phyloP scores from a whole-genome alignment of 1,140 invertebrate species.

The Caenorhabditis remanei region DNA sequence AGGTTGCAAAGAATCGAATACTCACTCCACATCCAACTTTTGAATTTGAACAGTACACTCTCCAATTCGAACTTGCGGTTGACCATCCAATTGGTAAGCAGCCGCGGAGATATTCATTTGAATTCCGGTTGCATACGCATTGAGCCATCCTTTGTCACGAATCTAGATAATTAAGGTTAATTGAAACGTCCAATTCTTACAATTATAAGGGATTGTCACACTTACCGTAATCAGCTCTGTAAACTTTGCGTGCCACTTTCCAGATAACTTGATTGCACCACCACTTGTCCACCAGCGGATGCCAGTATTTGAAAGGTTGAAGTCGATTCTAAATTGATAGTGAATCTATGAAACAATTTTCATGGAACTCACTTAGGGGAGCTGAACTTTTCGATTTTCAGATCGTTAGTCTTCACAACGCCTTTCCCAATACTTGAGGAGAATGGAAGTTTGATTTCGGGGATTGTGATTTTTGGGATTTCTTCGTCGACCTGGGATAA shows the following conservation, averaged over 20 bases:
- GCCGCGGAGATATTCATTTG: conserved; percentile 65
- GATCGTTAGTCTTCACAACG: conserved; percentile 65
- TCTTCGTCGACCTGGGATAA: conserved; percentile 70
- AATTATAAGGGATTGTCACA: too few relatives aligned
- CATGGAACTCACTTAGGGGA: conserved; percentile 65
- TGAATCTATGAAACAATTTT: background rate
- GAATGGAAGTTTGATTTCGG: conserved; percentile 71
- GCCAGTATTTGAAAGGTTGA: conserved; percentile 69
- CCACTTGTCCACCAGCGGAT: conserved; percentile 70
- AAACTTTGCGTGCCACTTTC: conserved; percentile 75
- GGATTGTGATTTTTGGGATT: conserved; percentile 72
- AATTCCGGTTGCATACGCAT: conserved; percentile 70
- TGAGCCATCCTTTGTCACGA: conserved; percentile 67
- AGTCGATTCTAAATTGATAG: conserved; percentile 67
- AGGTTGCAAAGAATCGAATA: background rate
- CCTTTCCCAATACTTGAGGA: conserved; percentile 71
- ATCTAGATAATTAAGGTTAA: conserved; percentile 52
- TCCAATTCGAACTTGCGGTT: conserved; percentile 68
- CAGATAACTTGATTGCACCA: conserved; percentile 70
- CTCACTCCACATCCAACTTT: conserved; percentile 67
- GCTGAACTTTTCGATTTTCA: conserved; percentile 72
- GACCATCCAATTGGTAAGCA: conserved; percentile 62
- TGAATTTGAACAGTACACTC: conserved; percentile 65
- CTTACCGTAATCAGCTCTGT: conserved; percentile 67
- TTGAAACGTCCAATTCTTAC: background rate